Evolutionary conservation across 2,113 vertebrate species (phyloP), one percentile per base, ranked within the genome.

Genomic region (Dromiciops gliroides): DNA sequence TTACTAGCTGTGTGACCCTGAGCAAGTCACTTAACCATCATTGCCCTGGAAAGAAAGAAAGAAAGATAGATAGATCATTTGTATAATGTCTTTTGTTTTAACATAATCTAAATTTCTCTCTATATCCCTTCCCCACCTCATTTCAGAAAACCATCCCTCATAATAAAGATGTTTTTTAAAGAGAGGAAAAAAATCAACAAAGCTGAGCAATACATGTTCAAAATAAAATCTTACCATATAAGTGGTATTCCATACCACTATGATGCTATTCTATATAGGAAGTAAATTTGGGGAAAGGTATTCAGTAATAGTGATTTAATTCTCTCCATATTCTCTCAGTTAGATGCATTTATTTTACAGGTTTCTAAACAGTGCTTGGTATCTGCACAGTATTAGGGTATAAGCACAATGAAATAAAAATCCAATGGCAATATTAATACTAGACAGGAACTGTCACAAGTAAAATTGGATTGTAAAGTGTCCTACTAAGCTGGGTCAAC

Each of bases 351-450:
- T 91, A 92, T 12, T 89, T 95, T 89, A 60, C 91, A 49, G 50
- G 91, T 92, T 91, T 91, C 91, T 94, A 96, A 56, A 60, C 83
- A 3, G 3, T 92, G 3, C 48, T n/a, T 91, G 19, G 91, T 93
- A 96, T 92, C 92, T 92, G 67, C 91, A 93, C 19, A 93, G 44
- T 89, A 95, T 96, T 91, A 94, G 37, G 9, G 95, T 91, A 67
- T n/a, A 22, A 50, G 6, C 31, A 96, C 11, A 48, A 19, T 49
- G 7, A 96, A 91, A 5, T 93, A 93, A 5, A 93, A 97, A 90
- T 90, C 90, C 83, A 95, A 83, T 89, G 92, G 22, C 93, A 1
- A 83, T 90, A 89, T n/a, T 94, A 95, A 51, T 91, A 16, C 95
- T 93, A 94, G 75, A 19, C 3, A 95, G 28, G 25, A 60, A 90